Percentiles rank a stretch among this genome's conserved stretches.
Evolutionary conservation across 2,888 invertebrate genomes (phyloP).

Genomic region (Ophioninae sp.): DNA sequence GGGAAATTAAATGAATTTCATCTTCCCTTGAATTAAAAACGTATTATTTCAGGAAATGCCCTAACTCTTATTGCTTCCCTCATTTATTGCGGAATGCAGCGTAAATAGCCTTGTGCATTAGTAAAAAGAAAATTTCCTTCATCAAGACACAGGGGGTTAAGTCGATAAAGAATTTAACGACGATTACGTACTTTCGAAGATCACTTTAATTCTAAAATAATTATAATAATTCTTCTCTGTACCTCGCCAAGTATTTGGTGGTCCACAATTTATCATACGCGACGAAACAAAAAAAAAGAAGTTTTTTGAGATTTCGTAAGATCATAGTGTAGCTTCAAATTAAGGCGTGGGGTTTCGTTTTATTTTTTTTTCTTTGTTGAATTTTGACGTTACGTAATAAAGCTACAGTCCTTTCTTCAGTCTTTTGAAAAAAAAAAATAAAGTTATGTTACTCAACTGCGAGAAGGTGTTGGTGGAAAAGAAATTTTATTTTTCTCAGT

Average conservation of each 20-base stretch:
- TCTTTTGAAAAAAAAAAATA: background rate
- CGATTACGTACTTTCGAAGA: constrained; percentile 26
- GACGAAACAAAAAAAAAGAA: constrained; percentile 29
- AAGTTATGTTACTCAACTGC: background rate
- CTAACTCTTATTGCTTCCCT: background rate
- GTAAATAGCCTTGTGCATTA: constrained; percentile 23
- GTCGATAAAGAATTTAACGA: constrained; percentile 32
- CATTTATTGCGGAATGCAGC: constrained; percentile 14
- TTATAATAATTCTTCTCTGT: constrained; percentile 38
- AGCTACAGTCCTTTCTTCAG: constrained; percentile 30
- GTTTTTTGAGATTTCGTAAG: constrained; percentile 21
- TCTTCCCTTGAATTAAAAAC: no score
- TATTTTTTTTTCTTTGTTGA: constrained; percentile 5
- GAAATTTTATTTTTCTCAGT: background rate
- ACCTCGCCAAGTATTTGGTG: constrained; percentile 3
- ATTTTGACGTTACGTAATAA: constrained; percentile 25
- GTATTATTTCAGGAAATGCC: background rate
- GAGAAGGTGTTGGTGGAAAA: background rate
- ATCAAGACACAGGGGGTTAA: background rate
- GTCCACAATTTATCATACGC: constrained; percentile 1
- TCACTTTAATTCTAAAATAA: constrained; percentile 20
- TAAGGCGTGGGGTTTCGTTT: constrained; percentile 53
- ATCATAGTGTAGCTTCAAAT: constrained; percentile 44
- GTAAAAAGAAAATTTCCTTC: constrained; percentile 4
- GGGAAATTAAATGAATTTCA: no score